A percentile compares a stretch with the other conserved stretches of the same genome.
Conservation (phyloP, 2,888 invertebrate genomes). For the Chouioia cunea region DNA sequence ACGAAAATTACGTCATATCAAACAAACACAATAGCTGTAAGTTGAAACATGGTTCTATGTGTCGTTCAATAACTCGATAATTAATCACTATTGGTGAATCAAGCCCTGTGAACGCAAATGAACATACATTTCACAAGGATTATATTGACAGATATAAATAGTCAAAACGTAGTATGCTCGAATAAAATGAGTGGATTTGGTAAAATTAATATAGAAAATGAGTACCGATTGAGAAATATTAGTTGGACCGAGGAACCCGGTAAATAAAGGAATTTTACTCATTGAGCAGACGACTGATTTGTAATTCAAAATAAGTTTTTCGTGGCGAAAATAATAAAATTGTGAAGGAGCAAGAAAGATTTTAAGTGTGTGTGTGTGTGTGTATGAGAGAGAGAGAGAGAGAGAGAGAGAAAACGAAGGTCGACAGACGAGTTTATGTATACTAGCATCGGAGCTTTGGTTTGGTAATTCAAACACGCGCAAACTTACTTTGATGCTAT, state of each 20-base stretch:
- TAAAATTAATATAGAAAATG: slow-evolving; percentile 5
- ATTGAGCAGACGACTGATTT: slow-evolving; percentile 7
- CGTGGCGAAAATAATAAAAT: slow-evolving; percentile 43
- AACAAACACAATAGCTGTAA: background rate
- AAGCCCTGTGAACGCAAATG: slow-evolving; percentile 1
- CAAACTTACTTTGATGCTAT: too few species aligned
- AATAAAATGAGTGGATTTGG: background rate
- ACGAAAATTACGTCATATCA: slow-evolving; percentile 18
- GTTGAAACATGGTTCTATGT: background rate
- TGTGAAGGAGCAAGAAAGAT: slow-evolving; percentile 27
- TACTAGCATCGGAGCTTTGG: slow-evolving; percentile 20
- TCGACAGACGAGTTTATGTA: slow-evolving; percentile 9
- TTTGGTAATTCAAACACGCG: slow-evolving; percentile 22
- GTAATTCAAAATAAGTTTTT: slow-evolving; percentile 34
- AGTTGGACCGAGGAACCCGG: slow-evolving; percentile 1
- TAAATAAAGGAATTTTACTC: slow-evolving; percentile 34
- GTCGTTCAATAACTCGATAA: slow-evolving; percentile 31
- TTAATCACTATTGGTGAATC: slow-evolving; percentile 19
- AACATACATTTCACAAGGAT: slow-evolving; percentile 2
- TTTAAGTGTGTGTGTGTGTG: too few species aligned
- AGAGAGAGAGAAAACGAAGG: slow-evolving; percentile 1
- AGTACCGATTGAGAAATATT: background rate
- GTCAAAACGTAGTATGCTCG: too few species aligned
- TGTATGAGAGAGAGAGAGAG: background rate
- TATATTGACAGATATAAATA: background rate